phyloP scores from a whole-genome alignment of 37 sponge, comb jelly and placozoan species.

The Amphimedon queenslandica region DNA sequence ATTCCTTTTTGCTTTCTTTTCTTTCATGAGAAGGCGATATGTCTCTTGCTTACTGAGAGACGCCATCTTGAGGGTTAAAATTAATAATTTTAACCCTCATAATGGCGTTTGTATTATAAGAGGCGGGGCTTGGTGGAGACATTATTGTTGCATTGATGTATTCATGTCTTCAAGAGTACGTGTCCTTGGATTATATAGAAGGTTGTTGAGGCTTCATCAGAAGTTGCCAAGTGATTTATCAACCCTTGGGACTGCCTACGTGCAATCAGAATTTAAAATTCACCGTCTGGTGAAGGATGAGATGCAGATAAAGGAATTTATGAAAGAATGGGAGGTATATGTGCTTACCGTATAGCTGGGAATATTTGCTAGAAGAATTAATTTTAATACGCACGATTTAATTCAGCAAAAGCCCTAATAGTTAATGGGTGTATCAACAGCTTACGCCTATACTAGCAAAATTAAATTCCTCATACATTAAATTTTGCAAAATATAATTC shows the following conservation, averaged over 20 bases:
- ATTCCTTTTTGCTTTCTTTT: constrained; percentile 36
- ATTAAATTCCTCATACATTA: too few relatives aligned
- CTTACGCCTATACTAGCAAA: too few relatives aligned
- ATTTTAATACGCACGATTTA: too few relatives aligned
- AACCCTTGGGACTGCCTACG: constrained; percentile 22
- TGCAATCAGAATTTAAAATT: constrained; percentile 54
- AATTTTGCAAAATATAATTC: too few relatives aligned
- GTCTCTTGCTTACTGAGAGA: constrained; percentile 59
- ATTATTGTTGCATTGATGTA: too few relatives aligned
- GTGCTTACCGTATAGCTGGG: too few relatives aligned
- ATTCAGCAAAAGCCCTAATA: too few relatives aligned
- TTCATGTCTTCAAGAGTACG: too few relatives aligned
- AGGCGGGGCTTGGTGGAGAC: too few relatives aligned
- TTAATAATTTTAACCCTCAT: background rate
- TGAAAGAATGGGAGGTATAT: constrained; percentile 65
- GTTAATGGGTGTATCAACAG: too few relatives aligned
- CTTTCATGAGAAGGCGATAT: constrained; percentile 66
- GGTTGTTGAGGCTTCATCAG: constrained; percentile 48
- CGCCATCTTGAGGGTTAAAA: constrained; percentile 24
- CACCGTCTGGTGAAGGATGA: constrained; percentile 31
- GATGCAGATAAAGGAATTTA: constrained; percentile 15
- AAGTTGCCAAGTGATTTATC: constrained; percentile 33
- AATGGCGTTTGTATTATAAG: background rate
- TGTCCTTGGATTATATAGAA: constrained; percentile 37
- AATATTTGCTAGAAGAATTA: too few relatives aligned